Conservation (phyloP, 2,113 vertebrate genomes). For the Narcine bancroftii region DNA sequence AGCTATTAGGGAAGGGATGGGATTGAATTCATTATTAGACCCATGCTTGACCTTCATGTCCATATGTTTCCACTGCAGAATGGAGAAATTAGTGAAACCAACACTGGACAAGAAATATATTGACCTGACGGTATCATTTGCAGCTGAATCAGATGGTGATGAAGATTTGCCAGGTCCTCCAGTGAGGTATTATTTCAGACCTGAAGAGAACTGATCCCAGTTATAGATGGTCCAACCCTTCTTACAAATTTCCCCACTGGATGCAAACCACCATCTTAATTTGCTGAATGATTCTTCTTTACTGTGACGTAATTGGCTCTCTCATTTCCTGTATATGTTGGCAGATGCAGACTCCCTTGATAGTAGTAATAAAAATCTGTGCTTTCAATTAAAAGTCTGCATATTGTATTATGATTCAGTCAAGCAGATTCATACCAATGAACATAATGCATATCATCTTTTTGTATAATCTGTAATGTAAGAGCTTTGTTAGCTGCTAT, state of each 20-base stretch:
- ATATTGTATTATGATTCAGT: conserved; percentile 54
- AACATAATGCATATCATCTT: conserved; percentile 45
- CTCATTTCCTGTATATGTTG: conserved; percentile 44
- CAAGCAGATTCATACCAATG: conserved; percentile 54
- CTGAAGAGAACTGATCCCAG: conserved; percentile 54
- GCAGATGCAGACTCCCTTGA: conserved; percentile 36
- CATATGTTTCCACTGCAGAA: conserved; percentile 57
- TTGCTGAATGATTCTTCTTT: conserved; percentile 31
- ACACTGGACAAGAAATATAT: conserved; percentile 81
- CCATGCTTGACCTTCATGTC: not conserved
- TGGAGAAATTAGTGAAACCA: conserved; percentile 95
- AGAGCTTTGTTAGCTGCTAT: not conserved
- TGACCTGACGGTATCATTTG: conserved; percentile 91
- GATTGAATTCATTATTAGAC: not conserved
- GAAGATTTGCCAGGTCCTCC: conserved; percentile 92
- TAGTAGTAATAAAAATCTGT: conserved; percentile 24
- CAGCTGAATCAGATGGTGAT: conserved; percentile 80
- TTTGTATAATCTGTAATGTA: conserved; percentile 38
- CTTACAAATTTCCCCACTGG: conserved; percentile 30
- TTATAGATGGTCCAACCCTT: conserved; percentile 42
- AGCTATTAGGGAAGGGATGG: not conserved
- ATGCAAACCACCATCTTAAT: conserved; percentile 44
- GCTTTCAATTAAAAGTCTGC: conserved; percentile 49
- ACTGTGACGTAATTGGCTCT: conserved; percentile 45
- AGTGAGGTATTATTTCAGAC: conserved; percentile 86